A percentile compares a stretch with the other conserved stretches of the same genome.
These are phyloP conservation scores for Andricus curvator DNA, from an alignment of 2,888 invertebrate species.

Conservation along the genomic window DNA sequence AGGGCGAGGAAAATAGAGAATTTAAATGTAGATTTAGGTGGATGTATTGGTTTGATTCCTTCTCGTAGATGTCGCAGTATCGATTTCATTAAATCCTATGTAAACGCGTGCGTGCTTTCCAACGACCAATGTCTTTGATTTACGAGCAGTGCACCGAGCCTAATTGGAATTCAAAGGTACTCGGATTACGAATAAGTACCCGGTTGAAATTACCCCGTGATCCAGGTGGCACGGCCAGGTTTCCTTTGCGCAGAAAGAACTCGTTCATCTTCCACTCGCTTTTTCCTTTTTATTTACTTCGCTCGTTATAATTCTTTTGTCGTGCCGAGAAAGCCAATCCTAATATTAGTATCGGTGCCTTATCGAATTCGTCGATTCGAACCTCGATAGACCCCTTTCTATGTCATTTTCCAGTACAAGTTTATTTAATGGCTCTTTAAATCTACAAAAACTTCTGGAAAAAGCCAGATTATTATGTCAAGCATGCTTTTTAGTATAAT, in stretches of 20 bases:
- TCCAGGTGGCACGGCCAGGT: slow-evolving; percentile 43
- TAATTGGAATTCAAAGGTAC: slow-evolving; percentile 62
- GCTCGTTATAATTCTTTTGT: slow-evolving; percentile 27
- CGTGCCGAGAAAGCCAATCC: slow-evolving; percentile 12
- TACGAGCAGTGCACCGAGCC: slow-evolving; percentile 48
- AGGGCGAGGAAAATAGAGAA: not conserved
- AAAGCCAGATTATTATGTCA: not conserved
- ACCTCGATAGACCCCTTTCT: not conserved
- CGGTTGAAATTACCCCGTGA: slow-evolving; percentile 13
- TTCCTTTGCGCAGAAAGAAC: slow-evolving; percentile 19
- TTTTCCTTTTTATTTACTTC: slow-evolving; percentile 35
- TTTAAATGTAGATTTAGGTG: not conserved
- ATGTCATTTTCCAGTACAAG: slow-evolving; percentile 4
- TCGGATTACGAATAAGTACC: slow-evolving; percentile 36
- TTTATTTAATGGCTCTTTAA: not conserved
- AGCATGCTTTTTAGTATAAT: not conserved
- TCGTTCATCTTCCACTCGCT: slow-evolving; percentile 41
- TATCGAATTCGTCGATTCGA: slow-evolving; percentile 4
- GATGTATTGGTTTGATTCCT: slow-evolving; percentile 8
- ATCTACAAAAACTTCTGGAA: not conserved
- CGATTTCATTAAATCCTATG: slow-evolving; percentile 58
- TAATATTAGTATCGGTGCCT: slow-evolving; percentile 17
- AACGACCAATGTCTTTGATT: slow-evolving; percentile 47
- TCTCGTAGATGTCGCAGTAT: slow-evolving; percentile 36
- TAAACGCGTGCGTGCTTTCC: slow-evolving; percentile 50